These are phyloP conservation scores for Aldabrachelys gigantea DNA, from an alignment of 2,113 vertebrate genomes.

Conservation along the genomic window DNA sequence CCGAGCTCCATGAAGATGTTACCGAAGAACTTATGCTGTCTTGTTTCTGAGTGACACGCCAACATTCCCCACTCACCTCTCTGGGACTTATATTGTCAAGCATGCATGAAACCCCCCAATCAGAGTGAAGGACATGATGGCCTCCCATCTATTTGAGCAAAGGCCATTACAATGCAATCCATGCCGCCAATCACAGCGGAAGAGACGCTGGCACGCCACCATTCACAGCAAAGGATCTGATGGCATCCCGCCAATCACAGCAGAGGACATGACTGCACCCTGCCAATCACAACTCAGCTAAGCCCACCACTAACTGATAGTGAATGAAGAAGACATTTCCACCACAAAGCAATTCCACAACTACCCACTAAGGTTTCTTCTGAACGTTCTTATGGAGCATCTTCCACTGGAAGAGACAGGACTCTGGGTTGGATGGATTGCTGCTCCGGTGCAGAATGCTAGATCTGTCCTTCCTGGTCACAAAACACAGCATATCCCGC, in stretches of 20 bases:
- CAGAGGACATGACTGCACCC: neutral
- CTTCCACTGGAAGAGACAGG: neutral
- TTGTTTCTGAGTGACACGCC: accelerated
- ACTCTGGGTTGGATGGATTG: neutral
- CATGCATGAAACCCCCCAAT: neutral
- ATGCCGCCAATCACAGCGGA: neutral
- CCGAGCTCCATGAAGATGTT: neutral
- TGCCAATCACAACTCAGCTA: neutral
- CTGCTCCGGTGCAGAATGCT: neutral
- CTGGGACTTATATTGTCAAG: neutral
- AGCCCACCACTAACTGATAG: neutral
- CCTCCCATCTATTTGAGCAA: neutral
- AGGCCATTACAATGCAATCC: neutral
- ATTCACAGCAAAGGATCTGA: neutral
- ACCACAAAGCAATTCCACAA: neutral
- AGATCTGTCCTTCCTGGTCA: neutral
- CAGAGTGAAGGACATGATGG: neutral
- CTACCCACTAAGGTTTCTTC: neutral
- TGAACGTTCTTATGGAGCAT: neutral
- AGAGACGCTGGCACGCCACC: too few relatives aligned
- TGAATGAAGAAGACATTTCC: neutral
- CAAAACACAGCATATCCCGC: neutral
- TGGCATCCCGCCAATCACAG: neutral
- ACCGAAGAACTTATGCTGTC: neutral
- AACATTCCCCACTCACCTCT: neutral